Evolutionary conservation across 2,797 vertebrate species (phyloP).

Genomic region (Chelmon rostratus): DNA sequence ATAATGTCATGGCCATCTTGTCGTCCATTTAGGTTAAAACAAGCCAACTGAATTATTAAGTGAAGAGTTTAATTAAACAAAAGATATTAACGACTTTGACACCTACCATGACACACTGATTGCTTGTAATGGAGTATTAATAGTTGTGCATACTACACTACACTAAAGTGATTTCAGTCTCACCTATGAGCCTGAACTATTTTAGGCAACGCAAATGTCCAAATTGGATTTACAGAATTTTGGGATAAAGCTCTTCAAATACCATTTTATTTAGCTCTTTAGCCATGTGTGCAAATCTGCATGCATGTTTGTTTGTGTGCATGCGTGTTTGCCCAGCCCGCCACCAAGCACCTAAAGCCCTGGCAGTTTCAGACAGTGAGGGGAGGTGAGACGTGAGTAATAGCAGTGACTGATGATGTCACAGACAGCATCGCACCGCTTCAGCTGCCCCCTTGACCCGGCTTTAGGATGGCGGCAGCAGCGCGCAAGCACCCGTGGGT

Average conservation of each 20-base stretch:
- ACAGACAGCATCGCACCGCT: constrained; percentile 71
- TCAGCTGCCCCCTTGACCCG: constrained; percentile 75
- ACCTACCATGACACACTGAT: neutral
- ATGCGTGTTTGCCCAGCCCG: constrained; percentile 16
- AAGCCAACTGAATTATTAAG: constrained; percentile 5
- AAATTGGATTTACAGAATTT: constrained; percentile 41
- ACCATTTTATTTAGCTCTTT: constrained; percentile 29
- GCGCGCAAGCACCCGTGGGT: constrained; percentile 76
- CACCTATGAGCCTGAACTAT: constrained; percentile 8
- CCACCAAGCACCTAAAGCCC: constrained; percentile 57
- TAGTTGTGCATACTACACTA: constrained; percentile 1
- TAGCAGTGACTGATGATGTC: constrained; percentile 79
- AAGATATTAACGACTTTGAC: constrained; percentile 12
- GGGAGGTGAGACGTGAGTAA: constrained; percentile 81
- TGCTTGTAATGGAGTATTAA: neutral
- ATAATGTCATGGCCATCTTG: neutral
- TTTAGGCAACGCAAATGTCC: constrained; percentile 18
- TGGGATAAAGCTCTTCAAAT: constrained; percentile 36
- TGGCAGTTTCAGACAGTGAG: constrained; percentile 74
- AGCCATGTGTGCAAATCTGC: constrained; percentile 20
- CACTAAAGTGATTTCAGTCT: neutral
- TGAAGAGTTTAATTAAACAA: constrained; percentile 16
- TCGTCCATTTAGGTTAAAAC: neutral
- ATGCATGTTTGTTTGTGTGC: constrained; percentile 13
- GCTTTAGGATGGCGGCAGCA: constrained; percentile 72